These are phyloP conservation scores for Mirounga angustirostris DNA, from an alignment of 2,113 vertebrate genomes.

Conservation along the genomic window DNA sequence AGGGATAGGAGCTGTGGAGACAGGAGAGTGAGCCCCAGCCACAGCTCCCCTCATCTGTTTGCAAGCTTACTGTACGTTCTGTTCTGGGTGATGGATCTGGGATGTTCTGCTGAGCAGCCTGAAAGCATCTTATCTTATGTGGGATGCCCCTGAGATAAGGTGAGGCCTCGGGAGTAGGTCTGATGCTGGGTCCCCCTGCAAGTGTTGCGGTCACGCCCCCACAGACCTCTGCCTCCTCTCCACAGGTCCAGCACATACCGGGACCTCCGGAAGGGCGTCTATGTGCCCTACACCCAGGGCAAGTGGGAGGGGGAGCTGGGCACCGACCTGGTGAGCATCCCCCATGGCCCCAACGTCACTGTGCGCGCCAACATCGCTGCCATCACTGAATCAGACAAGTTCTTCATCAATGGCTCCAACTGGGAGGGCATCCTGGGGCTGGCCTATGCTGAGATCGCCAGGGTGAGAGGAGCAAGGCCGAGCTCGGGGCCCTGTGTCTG, in stretches of 20 bases:
- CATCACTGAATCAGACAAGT: conserved; percentile 97
- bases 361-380: conserved; percentile 98
- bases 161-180: background rate
- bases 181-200: background rate
- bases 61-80: background rate
- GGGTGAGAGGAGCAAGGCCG: conserved; percentile 88
- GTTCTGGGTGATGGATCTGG: background rate
- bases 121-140: background rate
- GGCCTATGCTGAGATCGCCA: conserved; percentile 97
- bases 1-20: background rate
- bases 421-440: conserved; percentile 99
- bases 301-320: conserved; percentile 99
- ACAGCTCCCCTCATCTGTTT: background rate
- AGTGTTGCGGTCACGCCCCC: background rate
- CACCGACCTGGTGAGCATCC: conserved; percentile 96
- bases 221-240: conserved; percentile 22
- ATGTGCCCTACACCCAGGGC: conserved; percentile 98
- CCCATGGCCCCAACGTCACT: conserved; percentile 95
- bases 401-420: conserved; percentile 99
- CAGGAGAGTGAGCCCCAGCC: background rate
- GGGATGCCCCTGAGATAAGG: background rate
- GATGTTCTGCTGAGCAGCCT: background rate
- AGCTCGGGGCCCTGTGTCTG: background rate
- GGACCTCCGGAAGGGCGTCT: conserved; percentile 95
- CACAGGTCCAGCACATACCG: conserved; percentile 95